These are phyloP conservation scores for Zosterops pallidus DNA, from an alignment of 2,113 vertebrate genomes.

Conservation along the genomic window DNA sequence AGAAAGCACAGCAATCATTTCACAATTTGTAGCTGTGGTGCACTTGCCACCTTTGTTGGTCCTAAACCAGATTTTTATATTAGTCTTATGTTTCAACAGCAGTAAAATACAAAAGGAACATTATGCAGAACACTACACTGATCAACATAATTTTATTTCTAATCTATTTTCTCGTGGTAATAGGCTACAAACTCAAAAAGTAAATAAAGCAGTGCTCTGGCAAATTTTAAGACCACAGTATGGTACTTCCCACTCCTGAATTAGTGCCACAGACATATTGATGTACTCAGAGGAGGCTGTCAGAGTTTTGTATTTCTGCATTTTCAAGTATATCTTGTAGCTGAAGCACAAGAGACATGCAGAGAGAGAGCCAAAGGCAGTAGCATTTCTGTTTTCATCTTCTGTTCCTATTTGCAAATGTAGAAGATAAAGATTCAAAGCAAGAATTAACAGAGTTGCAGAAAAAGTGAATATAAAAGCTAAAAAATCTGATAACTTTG, in stretches of 20 bases:
- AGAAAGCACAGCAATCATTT: background rate
- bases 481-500: slow-evolving; percentile 15
- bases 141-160: background rate
- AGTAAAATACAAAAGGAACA: background rate
- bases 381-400: background rate
- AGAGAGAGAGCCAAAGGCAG: background rate
- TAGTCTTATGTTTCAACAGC: background rate
- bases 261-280: background rate
- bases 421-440: background rate
- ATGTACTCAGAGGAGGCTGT: background rate
- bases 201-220: background rate
- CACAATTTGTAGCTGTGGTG: background rate
- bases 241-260: background rate
- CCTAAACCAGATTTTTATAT: background rate
- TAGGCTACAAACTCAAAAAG: background rate
- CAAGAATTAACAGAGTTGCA: background rate
- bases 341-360: background rate
- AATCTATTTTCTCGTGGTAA: background rate
- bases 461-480: background rate
- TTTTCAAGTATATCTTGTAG: background rate
- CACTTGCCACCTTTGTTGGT: background rate
- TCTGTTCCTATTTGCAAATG: background rate
- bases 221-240: background rate
- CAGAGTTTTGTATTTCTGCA: background rate
- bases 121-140: background rate